These are phyloP conservation scores for Lutraria lutraria DNA, from an alignment of 2,888 invertebrate species.

Conservation along the genomic window DNA sequence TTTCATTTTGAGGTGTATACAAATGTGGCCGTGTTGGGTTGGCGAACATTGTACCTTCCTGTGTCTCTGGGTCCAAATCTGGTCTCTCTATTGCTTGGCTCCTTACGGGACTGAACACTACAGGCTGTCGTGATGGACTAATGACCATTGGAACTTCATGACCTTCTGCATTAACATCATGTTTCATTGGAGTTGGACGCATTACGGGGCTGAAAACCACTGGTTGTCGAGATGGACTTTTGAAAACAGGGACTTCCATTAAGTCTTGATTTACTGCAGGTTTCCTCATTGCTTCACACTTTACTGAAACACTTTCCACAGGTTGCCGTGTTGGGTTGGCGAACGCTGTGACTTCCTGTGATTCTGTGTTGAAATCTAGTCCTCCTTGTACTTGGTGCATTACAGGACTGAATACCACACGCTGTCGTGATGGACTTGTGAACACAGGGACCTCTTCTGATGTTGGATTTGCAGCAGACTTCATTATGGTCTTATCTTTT, in stretches of 20 bases:
- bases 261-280: background rate
- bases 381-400: no score
- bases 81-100: no score
- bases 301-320: background rate
- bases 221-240: background rate
- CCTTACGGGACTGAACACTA: background rate
- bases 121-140: background rate
- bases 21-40: no score
- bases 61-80: no score
- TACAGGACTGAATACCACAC: background rate
- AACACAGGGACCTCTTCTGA: background rate
- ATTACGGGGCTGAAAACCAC: background rate
- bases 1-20: no score
- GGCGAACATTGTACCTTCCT: no score
- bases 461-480: background rate
- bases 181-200: background rate
- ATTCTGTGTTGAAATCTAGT: background rate
- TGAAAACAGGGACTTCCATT: background rate
- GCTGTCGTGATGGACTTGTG: background rate
- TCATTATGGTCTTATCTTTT: background rate
- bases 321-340: background rate
- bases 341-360: background rate
- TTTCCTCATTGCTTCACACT: no score
- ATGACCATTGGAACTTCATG: background rate
- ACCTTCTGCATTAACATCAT: background rate